Percentiles rank a stretch among this genome's conserved stretches.
These are phyloP conservation scores for Aldabrachelys gigantea DNA, from an alignment of 2,113 vertebrate species.

Conservation along the genomic window DNA sequence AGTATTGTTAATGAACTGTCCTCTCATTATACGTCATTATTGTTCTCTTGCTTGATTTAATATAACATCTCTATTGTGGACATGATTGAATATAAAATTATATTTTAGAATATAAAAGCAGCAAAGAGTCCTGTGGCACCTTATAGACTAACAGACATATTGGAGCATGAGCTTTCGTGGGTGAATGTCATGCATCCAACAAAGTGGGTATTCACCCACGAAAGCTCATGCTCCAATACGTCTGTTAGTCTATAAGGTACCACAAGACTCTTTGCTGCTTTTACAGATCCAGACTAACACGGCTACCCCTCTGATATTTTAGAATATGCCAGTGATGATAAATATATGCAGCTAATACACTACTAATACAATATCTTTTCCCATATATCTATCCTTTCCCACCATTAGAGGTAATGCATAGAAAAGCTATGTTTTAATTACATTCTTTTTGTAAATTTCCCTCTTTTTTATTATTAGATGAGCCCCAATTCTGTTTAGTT, in stretches of 20 bases:
- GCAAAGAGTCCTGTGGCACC: no score
- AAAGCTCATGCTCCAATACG: no score
- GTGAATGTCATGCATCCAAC: no score
- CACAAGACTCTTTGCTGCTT: no score
- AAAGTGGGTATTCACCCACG: no score
- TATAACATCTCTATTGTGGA: neutral
- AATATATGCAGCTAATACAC: neutral
- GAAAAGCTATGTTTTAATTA: neutral
- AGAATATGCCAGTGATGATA: accelerated
- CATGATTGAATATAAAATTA: neutral
- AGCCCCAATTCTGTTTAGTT: neutral
- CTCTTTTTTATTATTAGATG: neutral
- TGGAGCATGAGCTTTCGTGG: no score
- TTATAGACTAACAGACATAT: no score
- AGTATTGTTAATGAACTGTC: neutral
- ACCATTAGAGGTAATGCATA: neutral
- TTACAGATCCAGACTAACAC: no score
- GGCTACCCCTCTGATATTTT: no score
- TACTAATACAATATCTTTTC: neutral
- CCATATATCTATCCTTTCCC: neutral
- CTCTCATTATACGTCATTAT: neutral
- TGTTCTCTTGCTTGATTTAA: neutral
- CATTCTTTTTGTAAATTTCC: neutral
- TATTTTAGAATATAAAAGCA: neutral
- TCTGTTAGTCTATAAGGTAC: no score